These are phyloP conservation scores for Spongilla lacustris DNA, from an alignment of 37 sponge, comb jelly and placozoan genomes.

Conservation along the genomic window DNA sequence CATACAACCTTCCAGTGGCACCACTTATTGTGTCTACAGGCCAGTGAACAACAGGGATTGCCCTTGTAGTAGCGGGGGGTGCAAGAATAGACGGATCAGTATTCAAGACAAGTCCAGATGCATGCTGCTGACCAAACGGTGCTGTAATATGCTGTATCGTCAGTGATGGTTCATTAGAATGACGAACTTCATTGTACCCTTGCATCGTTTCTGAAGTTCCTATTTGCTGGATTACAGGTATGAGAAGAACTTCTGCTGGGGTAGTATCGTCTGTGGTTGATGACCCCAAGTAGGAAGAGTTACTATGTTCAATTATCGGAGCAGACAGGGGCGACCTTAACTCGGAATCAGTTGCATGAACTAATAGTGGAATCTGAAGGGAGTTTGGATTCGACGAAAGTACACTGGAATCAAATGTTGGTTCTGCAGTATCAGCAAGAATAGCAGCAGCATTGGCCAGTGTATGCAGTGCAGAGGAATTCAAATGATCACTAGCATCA, in stretches of 20 bases:
- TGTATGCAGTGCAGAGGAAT: slow-evolving; percentile 23
- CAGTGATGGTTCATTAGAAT: not conserved
- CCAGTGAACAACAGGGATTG: slow-evolving; percentile 11
- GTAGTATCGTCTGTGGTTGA: not conserved
- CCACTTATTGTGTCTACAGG: not conserved
- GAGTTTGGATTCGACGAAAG: not conserved
- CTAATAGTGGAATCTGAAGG: not conserved
- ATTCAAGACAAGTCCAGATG: not conserved
- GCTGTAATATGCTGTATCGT: not conserved
- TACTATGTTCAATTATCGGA: not conserved
- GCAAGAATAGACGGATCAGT: not conserved
- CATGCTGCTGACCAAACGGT: not conserved
- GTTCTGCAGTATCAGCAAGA: not conserved
- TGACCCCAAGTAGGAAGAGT: not conserved
- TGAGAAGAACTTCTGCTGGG: not conserved
- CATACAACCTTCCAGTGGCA: not conserved
- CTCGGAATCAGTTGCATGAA: not conserved
- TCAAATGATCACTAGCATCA: not conserved
- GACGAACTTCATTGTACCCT: not conserved
- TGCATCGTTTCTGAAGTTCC: not conserved
- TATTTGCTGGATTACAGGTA: not conserved
- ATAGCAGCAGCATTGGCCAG: slow-evolving; percentile 36
- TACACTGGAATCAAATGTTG: not conserved
- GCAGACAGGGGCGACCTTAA: not conserved
- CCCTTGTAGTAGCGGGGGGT: not conserved